Conservation (phyloP, 2,888 invertebrate species). For the Netelia inedita region DNA sequence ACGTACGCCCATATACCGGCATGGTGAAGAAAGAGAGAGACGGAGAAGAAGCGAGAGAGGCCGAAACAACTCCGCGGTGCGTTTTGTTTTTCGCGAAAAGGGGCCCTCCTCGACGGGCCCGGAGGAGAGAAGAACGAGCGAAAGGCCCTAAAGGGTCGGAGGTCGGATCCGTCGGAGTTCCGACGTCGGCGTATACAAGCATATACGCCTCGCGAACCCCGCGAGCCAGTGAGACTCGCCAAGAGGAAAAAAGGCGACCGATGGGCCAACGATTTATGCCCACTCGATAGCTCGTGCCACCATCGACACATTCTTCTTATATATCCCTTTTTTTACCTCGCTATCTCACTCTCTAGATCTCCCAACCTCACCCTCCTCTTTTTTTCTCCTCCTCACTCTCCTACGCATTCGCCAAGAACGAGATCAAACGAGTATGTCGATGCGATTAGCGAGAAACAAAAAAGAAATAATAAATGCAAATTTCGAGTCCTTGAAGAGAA, state of each 20-base stretch:
- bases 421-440: constrained; percentile 20
- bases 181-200: constrained; percentile 36
- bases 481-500: not conserved
- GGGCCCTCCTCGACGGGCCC: constrained; percentile 47
- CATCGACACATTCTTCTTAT: constrained; percentile 56
- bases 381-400: constrained; percentile 36
- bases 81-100: constrained; percentile 65
- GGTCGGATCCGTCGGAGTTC: constrained; percentile 78
- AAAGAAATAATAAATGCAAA: constrained; percentile 34
- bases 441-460: constrained; percentile 34
- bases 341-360: constrained; percentile 33
- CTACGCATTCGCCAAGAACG: not conserved
- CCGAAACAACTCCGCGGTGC: constrained; percentile 51
- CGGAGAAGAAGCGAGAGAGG: constrained; percentile 59
- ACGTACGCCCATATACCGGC: constrained; percentile 80
- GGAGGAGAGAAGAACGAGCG: constrained; percentile 71
- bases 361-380: constrained; percentile 31
- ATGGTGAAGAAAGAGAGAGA: constrained; percentile 64
- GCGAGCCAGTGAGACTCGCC: constrained; percentile 28
- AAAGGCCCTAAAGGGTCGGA: constrained; percentile 79
- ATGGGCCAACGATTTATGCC: constrained; percentile 61
- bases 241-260: constrained; percentile 47
- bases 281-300: constrained; percentile 67
- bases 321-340: constrained; percentile 29
- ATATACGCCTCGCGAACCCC: constrained; percentile 9